These are phyloP conservation scores for Drosophila infuscata DNA, from an alignment of 2,888 invertebrate species.

Conservation along the genomic window DNA sequence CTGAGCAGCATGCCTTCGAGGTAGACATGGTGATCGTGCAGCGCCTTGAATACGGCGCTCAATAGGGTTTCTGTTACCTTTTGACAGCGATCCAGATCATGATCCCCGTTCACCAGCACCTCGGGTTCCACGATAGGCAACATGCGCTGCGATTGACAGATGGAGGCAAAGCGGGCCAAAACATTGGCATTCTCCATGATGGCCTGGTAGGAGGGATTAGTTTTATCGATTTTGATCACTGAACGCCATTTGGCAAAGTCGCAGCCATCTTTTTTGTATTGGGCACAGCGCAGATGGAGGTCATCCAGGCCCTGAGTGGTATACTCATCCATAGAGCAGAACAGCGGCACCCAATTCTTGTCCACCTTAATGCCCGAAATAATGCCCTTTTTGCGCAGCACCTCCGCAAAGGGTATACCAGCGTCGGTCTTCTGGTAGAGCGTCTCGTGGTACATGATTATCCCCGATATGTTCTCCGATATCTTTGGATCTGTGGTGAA, in stretches of 20 bases:
- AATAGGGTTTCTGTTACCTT: slow-evolving; percentile 97
- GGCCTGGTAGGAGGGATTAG: slow-evolving; percentile 95
- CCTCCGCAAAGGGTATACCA: slow-evolving; percentile 91
- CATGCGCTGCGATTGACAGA: slow-evolving; percentile 97
- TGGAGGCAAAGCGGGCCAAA: slow-evolving; percentile 97
- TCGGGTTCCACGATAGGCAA: slow-evolving; percentile 99
- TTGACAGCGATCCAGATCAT: slow-evolving; percentile 96
- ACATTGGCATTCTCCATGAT: slow-evolving; percentile 98
- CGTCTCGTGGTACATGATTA: slow-evolving; percentile 99
- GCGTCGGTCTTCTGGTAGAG: slow-evolving; percentile 98
- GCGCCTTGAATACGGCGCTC: slow-evolving; percentile 97
- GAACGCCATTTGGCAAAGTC: slow-evolving; percentile 99
- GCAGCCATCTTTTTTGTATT: slow-evolving; percentile 98
- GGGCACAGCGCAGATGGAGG: slow-evolving; percentile 95
- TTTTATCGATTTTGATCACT: slow-evolving; percentile 95
- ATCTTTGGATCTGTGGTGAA: slow-evolving; percentile 92
- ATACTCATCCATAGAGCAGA: slow-evolving; percentile 96
- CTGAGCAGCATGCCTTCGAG: slow-evolving; percentile 98
- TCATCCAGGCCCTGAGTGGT: slow-evolving; percentile 99
- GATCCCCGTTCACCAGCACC: slow-evolving; percentile 98
- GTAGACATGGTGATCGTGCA: slow-evolving; percentile 98
- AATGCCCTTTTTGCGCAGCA: slow-evolving; percentile 94
- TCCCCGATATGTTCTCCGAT: slow-evolving; percentile 95
- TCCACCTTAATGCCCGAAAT: slow-evolving; percentile 99
- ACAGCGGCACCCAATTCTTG: slow-evolving; percentile 96